phyloP scores from a whole-genome alignment of 2,888 invertebrate species.

The Drosophila limbata region DNA sequence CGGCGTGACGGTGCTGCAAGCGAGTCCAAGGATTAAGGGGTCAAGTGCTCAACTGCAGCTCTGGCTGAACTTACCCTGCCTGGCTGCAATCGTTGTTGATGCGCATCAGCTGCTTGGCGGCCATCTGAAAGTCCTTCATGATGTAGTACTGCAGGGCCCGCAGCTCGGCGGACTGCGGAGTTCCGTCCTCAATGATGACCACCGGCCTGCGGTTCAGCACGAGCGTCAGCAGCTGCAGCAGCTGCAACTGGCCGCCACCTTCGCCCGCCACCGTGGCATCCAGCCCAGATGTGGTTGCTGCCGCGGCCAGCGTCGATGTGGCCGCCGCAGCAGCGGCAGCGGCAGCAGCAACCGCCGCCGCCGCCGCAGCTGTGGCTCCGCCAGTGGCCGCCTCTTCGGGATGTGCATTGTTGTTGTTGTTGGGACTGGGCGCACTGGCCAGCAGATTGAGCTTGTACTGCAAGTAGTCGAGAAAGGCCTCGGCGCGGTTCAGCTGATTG shows the following conservation, averaged over 20 bases:
- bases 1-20: conserved; percentile 74
- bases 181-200: conserved; percentile 82
- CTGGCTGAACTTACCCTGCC: conserved; percentile 66
- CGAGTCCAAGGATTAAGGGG: too few relatives aligned
- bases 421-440: conserved; percentile 62
- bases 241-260: conserved; percentile 73
- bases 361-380: too few relatives aligned
- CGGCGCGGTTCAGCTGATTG: conserved; percentile 84
- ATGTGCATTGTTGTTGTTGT: conserved; percentile 28
- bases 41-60: too few relatives aligned
- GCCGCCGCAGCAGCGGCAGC: conserved; percentile 41
- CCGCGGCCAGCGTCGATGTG: conserved; percentile 40
- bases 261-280: conserved; percentile 62
- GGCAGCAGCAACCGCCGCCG: conserved; percentile 10
- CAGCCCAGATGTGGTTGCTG: conserved; percentile 35
- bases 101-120: conserved; percentile 84
- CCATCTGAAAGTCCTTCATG: conserved; percentile 86
- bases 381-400: conserved; percentile 24
- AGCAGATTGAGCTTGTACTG: conserved; percentile 78
- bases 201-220: conserved; percentile 82
- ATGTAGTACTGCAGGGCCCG: conserved; percentile 85
- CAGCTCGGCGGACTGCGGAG: conserved; percentile 81
- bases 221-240: conserved; percentile 80
- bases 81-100: conserved; percentile 74
- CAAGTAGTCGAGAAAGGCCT: conserved; percentile 81